These are phyloP conservation scores for Sarcophaga subvicina DNA, from an alignment of 2,888 invertebrate species.

Conservation along the genomic window DNA sequence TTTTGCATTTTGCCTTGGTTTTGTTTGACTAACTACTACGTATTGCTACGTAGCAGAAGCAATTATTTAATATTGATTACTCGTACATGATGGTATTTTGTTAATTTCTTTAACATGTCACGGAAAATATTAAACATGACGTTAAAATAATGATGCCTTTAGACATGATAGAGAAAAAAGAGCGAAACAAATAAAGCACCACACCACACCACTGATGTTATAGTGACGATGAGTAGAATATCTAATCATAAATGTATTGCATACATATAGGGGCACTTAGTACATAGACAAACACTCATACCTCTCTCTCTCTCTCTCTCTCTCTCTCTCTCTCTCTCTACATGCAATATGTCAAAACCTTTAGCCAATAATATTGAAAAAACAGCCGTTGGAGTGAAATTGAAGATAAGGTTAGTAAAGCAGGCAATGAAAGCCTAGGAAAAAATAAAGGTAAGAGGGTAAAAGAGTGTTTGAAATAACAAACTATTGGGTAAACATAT, in stretches of 20 bases:
- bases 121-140: slow-evolving; percentile 79
- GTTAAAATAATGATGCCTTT: slow-evolving; percentile 68
- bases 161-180: slow-evolving; percentile 54
- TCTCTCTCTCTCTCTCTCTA: no score
- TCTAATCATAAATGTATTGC: slow-evolving; percentile 54
- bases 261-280: neutral
- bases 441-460: neutral
- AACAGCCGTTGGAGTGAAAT: neutral
- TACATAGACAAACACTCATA: slow-evolving; percentile 3
- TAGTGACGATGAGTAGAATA: slow-evolving; percentile 62
- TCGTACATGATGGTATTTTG: slow-evolving; percentile 30
- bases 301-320: neutral
- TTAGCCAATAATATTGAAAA: slow-evolving; percentile 59
- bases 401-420: slow-evolving; percentile 12
- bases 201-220: slow-evolving; percentile 51
- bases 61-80: slow-evolving; percentile 69
- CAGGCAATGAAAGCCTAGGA: neutral
- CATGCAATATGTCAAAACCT: slow-evolving; percentile 42
- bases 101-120: slow-evolving; percentile 79
- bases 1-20: neutral
- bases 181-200: slow-evolving; percentile 9
- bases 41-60: slow-evolving; percentile 21
- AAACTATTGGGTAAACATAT: slow-evolving; percentile 57
- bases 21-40: neutral
- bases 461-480: slow-evolving; percentile 36